Evolutionary conservation across 1,140 invertebrate species (phyloP).

Genomic region (Diorhabda elongata): DNA sequence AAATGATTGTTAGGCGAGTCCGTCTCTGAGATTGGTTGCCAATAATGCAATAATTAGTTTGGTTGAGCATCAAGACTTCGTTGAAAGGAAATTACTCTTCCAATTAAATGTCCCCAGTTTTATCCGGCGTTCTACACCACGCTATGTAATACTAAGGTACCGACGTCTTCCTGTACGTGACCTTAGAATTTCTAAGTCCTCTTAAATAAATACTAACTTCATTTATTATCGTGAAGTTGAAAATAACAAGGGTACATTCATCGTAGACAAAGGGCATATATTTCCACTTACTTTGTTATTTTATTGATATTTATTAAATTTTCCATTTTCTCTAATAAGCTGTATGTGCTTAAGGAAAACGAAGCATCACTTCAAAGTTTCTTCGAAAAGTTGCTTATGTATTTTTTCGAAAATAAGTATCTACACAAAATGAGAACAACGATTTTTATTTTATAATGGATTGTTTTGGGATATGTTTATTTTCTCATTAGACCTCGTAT

Average conservation of each 20-base stretch:
- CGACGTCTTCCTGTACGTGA: neutral
- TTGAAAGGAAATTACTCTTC: neutral
- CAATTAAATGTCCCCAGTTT: neutral
- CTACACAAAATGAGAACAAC: too few relatives aligned
- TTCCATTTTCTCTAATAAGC: too few relatives aligned
- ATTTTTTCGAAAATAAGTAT: too few relatives aligned
- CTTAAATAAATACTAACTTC: constrained; percentile 3
- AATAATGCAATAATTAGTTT: neutral
- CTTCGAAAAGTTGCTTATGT: too few relatives aligned
- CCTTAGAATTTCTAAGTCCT: neutral
- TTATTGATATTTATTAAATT: too few relatives aligned
- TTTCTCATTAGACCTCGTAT: too few relatives aligned
- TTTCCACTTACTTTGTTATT: too few relatives aligned
- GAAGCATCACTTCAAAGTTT: too few relatives aligned
- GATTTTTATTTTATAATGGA: too few relatives aligned
- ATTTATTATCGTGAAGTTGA: neutral
- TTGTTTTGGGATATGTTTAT: too few relatives aligned
- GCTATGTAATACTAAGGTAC: neutral
- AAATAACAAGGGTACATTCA: neutral
- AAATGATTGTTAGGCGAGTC: neutral
- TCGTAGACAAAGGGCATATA: too few relatives aligned
- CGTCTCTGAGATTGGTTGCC: neutral
- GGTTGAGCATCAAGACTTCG: neutral
- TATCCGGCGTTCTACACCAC: neutral
- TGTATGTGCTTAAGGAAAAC: too few relatives aligned